These are phyloP conservation scores for Cydia strobilella DNA, from an alignment of 1,140 invertebrate species.

Conservation along the genomic window DNA sequence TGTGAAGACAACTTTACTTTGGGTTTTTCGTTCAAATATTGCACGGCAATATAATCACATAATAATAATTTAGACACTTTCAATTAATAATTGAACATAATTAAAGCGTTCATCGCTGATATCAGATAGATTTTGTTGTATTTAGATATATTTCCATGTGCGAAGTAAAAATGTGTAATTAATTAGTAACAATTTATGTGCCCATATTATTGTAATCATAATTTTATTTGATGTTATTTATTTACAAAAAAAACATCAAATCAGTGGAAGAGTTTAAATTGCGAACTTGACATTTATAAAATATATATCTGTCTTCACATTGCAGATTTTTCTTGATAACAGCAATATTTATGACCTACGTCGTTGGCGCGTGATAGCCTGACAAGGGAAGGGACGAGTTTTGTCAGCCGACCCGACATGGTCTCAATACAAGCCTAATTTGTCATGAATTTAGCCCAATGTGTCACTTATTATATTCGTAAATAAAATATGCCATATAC, in stretches of 20 bases:
- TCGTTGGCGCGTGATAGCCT: not conserved
- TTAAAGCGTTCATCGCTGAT: too few relatives aligned
- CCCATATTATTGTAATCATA: too few relatives aligned
- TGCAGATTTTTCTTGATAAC: constrained; percentile 9
- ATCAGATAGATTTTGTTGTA: too few relatives aligned
- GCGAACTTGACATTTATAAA: not conserved
- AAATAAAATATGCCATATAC: too few relatives aligned
- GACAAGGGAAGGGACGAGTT: not conserved
- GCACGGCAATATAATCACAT: too few relatives aligned
- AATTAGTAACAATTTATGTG: too few relatives aligned
- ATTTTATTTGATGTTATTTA: not conserved
- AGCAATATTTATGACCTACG: not conserved
- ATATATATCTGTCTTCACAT: not conserved
- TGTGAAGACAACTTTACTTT: too few relatives aligned
- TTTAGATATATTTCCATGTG: too few relatives aligned
- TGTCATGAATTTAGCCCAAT: not conserved
- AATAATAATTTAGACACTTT: too few relatives aligned
- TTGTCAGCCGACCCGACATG: not conserved
- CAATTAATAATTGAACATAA: too few relatives aligned
- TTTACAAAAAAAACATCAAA: not conserved
- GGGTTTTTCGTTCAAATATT: too few relatives aligned
- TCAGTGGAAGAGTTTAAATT: not conserved
- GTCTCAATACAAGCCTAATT: not conserved
- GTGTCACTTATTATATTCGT: not conserved
- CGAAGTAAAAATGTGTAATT: too few relatives aligned